These are phyloP conservation scores for Brachionus sp. DNA, from an alignment of 1,140 invertebrate species.

Conservation along the genomic window DNA sequence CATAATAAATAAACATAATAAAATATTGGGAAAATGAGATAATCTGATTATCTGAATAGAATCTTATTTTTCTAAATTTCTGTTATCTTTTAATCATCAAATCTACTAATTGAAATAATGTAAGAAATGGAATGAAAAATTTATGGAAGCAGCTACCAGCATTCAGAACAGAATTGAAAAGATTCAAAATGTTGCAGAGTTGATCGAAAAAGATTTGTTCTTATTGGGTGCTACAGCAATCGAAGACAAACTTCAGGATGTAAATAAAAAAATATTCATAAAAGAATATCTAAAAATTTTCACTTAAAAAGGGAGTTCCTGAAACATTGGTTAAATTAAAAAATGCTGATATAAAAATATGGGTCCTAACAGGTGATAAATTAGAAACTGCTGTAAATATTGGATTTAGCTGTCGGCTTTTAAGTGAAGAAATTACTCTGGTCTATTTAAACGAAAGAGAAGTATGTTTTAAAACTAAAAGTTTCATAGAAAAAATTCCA, in stretches of 20 bases:
- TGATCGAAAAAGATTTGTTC: constrained; percentile 65
- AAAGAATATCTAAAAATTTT: background rate
- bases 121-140: constrained; percentile 72
- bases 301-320: constrained; percentile 48
- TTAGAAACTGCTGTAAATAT: constrained; percentile 99
- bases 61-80: no score
- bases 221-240: constrained; percentile 89
- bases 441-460: constrained; percentile 77
- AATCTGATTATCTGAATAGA: no score
- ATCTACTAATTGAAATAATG: background rate
- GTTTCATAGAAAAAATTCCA: background rate
- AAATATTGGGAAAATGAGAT: no score
- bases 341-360: constrained; percentile 78
- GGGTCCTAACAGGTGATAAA: constrained; percentile 97
- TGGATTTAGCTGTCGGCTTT: constrained; percentile 61
- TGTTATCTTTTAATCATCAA: background rate
- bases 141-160: constrained; percentile 71
- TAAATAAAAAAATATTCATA: constrained; percentile 9
- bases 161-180: constrained; percentile 73
- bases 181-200: constrained; percentile 63
- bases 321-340: constrained; percentile 20
- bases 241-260: constrained; percentile 89
- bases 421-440: constrained; percentile 64
- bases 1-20: no score
- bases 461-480: constrained; percentile 69